Conservation (phyloP, 2,888 invertebrate species). For the Epinotia ramella region DNA sequence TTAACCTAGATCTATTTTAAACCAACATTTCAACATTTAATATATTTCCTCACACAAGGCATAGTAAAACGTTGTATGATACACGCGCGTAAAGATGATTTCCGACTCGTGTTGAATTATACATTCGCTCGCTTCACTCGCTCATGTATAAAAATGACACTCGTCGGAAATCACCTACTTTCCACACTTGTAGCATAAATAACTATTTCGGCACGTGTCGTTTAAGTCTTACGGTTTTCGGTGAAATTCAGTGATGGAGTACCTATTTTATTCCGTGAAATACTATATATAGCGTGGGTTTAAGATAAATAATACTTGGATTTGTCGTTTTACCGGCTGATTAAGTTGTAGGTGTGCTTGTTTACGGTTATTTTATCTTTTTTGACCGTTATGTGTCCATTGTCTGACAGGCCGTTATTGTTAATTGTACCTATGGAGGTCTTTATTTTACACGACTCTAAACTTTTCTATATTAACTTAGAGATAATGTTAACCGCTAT, state of each 20-base stretch:
- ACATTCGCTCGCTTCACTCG: too few species aligned
- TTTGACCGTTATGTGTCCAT: constrained; percentile 24
- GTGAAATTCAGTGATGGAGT: not conserved
- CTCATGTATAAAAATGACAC: too few species aligned
- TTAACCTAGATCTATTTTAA: too few species aligned
- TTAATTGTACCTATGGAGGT: constrained; percentile 2
- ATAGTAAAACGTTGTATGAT: too few species aligned
- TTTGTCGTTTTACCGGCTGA: not conserved
- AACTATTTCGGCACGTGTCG: constrained; percentile 53
- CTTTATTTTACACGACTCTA: not conserved
- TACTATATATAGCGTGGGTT: not conserved
- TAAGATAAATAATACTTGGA: not conserved
- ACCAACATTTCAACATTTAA: too few species aligned
- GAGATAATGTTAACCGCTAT: not conserved
- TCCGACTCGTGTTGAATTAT: too few species aligned
- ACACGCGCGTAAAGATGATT: too few species aligned
- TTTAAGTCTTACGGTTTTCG: constrained; percentile 26
- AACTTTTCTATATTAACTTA: not conserved
- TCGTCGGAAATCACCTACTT: too few species aligned
- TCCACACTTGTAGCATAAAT: too few species aligned
- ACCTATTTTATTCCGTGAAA: not conserved
- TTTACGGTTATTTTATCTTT: constrained; percentile 18
- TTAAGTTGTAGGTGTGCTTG: not conserved
- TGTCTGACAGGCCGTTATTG: constrained; percentile 23
- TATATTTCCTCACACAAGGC: too few species aligned